Conservation (phyloP, 2,888 invertebrate species). For the Drosophila neotestacea region DNA sequence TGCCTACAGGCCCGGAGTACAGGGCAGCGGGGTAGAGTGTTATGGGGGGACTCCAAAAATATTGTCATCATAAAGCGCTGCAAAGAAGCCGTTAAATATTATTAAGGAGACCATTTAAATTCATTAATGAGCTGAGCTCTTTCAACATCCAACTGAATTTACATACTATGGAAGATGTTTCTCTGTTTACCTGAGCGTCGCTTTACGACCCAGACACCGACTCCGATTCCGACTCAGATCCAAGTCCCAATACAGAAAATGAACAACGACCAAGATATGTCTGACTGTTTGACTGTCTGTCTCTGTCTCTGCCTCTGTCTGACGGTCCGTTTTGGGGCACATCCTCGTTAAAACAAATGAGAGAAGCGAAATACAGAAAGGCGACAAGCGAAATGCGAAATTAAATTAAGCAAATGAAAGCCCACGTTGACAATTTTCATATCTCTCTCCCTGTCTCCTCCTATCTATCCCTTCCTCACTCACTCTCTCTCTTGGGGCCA, state of each 20-base stretch:
- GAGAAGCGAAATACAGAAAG: slow-evolving; percentile 65
- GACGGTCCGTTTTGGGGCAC: slow-evolving; percentile 27
- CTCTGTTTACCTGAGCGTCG: slow-evolving; percentile 58
- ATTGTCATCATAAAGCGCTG: slow-evolving; percentile 84
- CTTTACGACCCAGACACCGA: slow-evolving; percentile 45
- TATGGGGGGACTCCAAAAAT: slow-evolving; percentile 65
- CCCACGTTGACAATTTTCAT: slow-evolving; percentile 82
- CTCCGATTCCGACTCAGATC: slow-evolving; percentile 3
- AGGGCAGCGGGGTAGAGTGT: not conserved
- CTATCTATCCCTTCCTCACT: too few relatives aligned
- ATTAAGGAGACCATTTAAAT: slow-evolving; percentile 85
- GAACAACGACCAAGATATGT: slow-evolving; percentile 69
- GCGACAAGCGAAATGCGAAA: slow-evolving; percentile 63
- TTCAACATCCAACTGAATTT: slow-evolving; percentile 43
- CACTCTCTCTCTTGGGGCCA: not conserved
- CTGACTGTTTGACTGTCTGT: slow-evolving; percentile 24
- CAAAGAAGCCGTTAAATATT: slow-evolving; percentile 85
- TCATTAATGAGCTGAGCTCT: slow-evolving; percentile 84
- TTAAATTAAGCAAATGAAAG: slow-evolving; percentile 82
- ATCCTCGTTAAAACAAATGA: slow-evolving; percentile 71
- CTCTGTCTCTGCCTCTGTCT: slow-evolving; percentile 15
- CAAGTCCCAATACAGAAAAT: slow-evolving; percentile 54
- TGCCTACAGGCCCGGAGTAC: slow-evolving; percentile 2
- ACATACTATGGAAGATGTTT: slow-evolving; percentile 48
- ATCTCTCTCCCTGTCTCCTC: slow-evolving; percentile 45